Percentiles rank a stretch among this genome's conserved stretches.
Evolutionary conservation across 2,888 invertebrate genomes (phyloP).

Genomic region (Saturnia pavonia): DNA sequence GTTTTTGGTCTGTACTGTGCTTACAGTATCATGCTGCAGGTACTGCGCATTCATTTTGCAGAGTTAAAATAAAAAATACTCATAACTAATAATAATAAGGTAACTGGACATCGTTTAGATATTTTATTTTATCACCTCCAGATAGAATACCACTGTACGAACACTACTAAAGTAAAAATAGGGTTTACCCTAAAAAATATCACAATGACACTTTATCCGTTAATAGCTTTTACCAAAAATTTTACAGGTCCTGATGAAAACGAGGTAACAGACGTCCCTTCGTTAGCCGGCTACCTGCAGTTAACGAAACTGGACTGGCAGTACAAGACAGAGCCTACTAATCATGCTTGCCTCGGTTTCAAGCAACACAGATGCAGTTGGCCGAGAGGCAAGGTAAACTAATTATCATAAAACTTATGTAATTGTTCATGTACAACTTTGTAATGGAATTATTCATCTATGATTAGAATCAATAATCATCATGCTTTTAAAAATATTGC

Average conservation of each 20-base stretch:
- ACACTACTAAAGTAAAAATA: neutral
- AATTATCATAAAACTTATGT: neutral
- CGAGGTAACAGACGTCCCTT: conserved; percentile 93
- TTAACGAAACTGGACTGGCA: conserved; percentile 93
- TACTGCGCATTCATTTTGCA: too few species aligned
- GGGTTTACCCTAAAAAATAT: neutral
- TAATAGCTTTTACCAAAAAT: neutral
- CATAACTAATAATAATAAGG: too few species aligned
- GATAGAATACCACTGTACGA: neutral
- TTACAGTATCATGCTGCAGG: too few species aligned
- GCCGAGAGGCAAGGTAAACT: conserved; percentile 89
- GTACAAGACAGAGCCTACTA: conserved; percentile 93
- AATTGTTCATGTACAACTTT: neutral
- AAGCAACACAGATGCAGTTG: conserved; percentile 91
- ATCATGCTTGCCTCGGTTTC: conserved; percentile 91
- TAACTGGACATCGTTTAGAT: neutral
- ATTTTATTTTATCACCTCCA: neutral
- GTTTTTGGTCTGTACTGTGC: too few species aligned
- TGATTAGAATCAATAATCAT: neutral
- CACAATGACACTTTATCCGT: neutral
- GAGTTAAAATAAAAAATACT: too few species aligned
- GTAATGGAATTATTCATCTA: neutral
- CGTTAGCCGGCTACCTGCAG: conserved; percentile 92
- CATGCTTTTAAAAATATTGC: neutral
- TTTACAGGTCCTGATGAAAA: conserved; percentile 91